phyloP scores from a whole-genome alignment of 2,797 vertebrate species.

The Phylloscopus collybita region DNA sequence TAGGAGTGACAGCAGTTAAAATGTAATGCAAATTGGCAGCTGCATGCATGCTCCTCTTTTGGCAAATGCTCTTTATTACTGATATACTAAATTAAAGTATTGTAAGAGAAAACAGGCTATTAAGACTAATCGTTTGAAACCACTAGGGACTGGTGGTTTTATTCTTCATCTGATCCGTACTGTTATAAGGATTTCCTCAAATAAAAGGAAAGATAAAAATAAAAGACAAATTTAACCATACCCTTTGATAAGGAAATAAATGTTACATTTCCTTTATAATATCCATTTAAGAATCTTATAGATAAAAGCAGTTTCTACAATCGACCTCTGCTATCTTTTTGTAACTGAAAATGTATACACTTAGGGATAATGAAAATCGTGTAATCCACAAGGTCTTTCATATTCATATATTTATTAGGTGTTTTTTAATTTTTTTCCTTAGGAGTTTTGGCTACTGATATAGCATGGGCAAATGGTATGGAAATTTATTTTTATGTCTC shows the following conservation, averaged over 20 bases:
- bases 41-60: background rate
- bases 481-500: constrained; percentile 22
- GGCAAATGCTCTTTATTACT: background rate
- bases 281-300: background rate
- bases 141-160: background rate
- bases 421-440: background rate
- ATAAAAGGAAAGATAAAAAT: background rate
- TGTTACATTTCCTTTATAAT: background rate
- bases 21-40: background rate
- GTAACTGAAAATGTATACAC: background rate
- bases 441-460: background rate
- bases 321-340: background rate
- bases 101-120: background rate
- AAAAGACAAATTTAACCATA: background rate
- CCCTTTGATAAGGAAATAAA: background rate
- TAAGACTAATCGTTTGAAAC: background rate
- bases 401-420: background rate
- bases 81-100: background rate
- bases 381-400: background rate
- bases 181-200: background rate
- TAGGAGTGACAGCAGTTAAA: background rate
- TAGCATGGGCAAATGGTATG: background rate
- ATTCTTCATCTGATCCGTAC: background rate
- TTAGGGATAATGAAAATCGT: background rate
- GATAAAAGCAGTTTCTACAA: background rate